These are phyloP conservation scores for Xylota segnis DNA, from an alignment of 2,888 invertebrate species.

Conservation along the genomic window DNA sequence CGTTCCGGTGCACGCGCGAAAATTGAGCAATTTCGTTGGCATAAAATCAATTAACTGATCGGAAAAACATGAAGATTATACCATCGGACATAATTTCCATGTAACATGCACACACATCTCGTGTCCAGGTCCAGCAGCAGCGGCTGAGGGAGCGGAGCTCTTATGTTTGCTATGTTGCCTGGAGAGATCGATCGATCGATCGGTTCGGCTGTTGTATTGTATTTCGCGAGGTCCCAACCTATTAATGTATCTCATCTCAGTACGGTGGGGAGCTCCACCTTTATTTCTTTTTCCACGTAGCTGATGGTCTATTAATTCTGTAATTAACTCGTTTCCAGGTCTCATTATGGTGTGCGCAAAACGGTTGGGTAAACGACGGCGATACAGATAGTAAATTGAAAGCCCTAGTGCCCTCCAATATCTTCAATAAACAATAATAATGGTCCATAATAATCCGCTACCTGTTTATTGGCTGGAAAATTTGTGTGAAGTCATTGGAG, in stretches of 20 bases:
- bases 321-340: slow-evolving; percentile 66
- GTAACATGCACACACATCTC: slow-evolving; percentile 59
- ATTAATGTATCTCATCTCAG: background rate
- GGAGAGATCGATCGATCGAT: slow-evolving; percentile 33
- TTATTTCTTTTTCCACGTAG: slow-evolving; percentile 24
- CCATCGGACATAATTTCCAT: slow-evolving; percentile 73
- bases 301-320: slow-evolving; percentile 40
- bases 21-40: slow-evolving; percentile 77
- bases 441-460: slow-evolving; percentile 68
- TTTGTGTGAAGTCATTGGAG: slow-evolving; percentile 69
- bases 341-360: slow-evolving; percentile 36
- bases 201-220: background rate
- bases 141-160: background rate
- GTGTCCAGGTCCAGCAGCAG: no score
- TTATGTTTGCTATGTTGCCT: background rate
- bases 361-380: no score
- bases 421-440: slow-evolving; percentile 74
- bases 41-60: slow-evolving; percentile 77
- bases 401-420: slow-evolving; percentile 73
- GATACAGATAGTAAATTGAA: slow-evolving; percentile 57
- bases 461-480: slow-evolving; percentile 76
- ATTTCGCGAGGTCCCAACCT: slow-evolving; percentile 7
- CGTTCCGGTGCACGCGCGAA: slow-evolving; percentile 59
- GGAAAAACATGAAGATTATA: slow-evolving; percentile 73
- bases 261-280: slow-evolving; percentile 45